These are phyloP conservation scores for Pagetopsis macropterus DNA, from an alignment of 2,797 vertebrate species.

Conservation along the genomic window DNA sequence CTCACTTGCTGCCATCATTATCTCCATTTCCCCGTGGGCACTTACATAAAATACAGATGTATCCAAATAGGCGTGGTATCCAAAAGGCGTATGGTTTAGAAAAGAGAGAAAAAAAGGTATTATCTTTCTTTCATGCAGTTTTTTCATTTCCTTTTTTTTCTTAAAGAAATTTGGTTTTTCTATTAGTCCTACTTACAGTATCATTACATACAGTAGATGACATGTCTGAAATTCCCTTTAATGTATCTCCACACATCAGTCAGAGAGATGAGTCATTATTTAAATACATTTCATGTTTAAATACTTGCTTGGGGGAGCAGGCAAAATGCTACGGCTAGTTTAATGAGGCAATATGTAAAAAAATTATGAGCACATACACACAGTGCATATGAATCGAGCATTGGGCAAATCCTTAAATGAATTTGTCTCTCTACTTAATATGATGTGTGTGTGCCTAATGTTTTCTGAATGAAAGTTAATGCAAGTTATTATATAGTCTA, in stretches of 20 bases:
- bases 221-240: constrained; percentile 72
- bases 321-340: constrained; percentile 83
- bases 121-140: constrained; percentile 83
- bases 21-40: constrained; percentile 55
- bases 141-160: constrained; percentile 57
- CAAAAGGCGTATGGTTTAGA: constrained; percentile 64
- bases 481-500: constrained; percentile 66
- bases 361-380: constrained; percentile 70
- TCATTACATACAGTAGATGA: constrained; percentile 76
- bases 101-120: constrained; percentile 70
- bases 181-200: constrained; percentile 80
- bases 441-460: constrained; percentile 46
- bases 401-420: constrained; percentile 47
- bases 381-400: constrained; percentile 64
- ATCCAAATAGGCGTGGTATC: constrained; percentile 72
- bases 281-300: constrained; percentile 82
- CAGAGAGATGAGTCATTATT: constrained; percentile 79
- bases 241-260: constrained; percentile 72
- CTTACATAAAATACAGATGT: constrained; percentile 64
- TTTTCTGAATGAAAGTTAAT: constrained; percentile 64
- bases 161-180: constrained; percentile 77
- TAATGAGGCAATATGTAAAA: constrained; percentile 73
- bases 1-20: constrained; percentile 55
- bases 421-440: constrained; percentile 52
- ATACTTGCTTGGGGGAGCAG: constrained; percentile 80